Base-by-base conservation (phyloP, 2,888 invertebrate species). In the Monoplex corrugatus region DNA sequence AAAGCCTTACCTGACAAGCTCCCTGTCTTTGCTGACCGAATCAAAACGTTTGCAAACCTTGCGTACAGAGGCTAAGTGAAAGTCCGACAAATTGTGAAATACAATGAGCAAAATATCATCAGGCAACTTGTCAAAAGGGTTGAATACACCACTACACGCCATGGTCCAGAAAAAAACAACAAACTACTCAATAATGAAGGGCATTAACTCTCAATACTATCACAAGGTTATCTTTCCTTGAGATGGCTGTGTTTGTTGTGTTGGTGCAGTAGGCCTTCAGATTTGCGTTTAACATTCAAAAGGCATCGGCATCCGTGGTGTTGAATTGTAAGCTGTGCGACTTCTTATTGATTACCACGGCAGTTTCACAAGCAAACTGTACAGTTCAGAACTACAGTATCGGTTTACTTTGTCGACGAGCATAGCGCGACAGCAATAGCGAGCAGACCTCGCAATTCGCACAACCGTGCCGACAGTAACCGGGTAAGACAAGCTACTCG, bases 21-120 rank as follows among this genome's bases (percentile, higher is more conserved):
- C 91, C 83, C 93, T 91, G 90, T 95, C 94, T 43, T 89, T 89
- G 83, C 93, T 92, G 43, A 95, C 91, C 50, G 91, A 90, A 50
- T 91, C 91, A 68, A 94, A 93, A 72, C 93, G 90, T 45, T 88
- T 89, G 87, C 91, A 92, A 19, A 94, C 93, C 83, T 91, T 90
- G 40, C 91, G 90, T 2, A 92, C 44, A 87, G 89, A 89, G 80
- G 90, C 90, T 90, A 93, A 91, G 87, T 92, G 90, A 75, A 89
- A 89, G 23, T 91, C 88, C 35, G 92, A 91, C 13, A 94, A 90
- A 90, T 92, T 91, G 38, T 90, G 91, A 57, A 94, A 92, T 38
- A 94, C 94, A 44, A 91, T 90, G 68, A 94, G 90, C n/a, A 94
- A 88, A 84, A 94, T 91, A 90, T 94, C 94, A 86, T 94, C 94